Percentiles rank a stretch among this genome's conserved stretches.
Conservation (phyloP, 2,113 vertebrate species). For the Crotalus helleri region DNA sequence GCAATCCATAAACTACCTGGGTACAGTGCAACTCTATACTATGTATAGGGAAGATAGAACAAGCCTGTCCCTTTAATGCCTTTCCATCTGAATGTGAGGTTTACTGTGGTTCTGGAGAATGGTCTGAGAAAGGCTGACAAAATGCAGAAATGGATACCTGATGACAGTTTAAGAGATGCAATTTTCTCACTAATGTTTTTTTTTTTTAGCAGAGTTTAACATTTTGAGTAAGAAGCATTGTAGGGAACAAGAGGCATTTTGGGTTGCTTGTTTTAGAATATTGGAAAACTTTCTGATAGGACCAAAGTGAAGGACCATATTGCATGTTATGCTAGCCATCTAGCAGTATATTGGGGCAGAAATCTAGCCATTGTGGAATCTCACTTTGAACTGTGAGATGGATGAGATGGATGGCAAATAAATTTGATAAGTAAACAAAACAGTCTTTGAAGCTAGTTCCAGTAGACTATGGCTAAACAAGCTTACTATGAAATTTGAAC, state of each 20-base stretch:
- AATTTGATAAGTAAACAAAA: neutral
- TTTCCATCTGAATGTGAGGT: neutral
- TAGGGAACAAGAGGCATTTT: neutral
- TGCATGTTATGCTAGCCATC: neutral
- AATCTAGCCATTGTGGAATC: neutral
- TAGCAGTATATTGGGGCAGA: neutral
- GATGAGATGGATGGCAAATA: neutral
- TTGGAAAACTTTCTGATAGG: neutral
- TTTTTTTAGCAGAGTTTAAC: neutral
- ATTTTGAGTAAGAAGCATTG: neutral
- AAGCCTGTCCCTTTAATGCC: neutral
- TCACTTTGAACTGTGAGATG: neutral
- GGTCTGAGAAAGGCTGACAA: neutral
- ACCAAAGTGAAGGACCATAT: neutral
- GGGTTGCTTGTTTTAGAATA: neutral
- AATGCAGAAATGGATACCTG: neutral
- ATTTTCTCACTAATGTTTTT: neutral
- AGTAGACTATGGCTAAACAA: neutral
- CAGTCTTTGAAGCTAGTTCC: neutral
- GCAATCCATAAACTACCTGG: conserved; percentile 52
- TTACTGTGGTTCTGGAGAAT: neutral
- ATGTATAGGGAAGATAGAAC: conserved; percentile 29
- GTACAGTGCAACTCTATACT: conserved; percentile 19
- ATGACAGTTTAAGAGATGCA: neutral
- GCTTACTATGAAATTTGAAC: neutral